Evolutionary conservation across 2,888 invertebrate species (phyloP).

Genomic region (Drosophila diplacantha): DNA sequence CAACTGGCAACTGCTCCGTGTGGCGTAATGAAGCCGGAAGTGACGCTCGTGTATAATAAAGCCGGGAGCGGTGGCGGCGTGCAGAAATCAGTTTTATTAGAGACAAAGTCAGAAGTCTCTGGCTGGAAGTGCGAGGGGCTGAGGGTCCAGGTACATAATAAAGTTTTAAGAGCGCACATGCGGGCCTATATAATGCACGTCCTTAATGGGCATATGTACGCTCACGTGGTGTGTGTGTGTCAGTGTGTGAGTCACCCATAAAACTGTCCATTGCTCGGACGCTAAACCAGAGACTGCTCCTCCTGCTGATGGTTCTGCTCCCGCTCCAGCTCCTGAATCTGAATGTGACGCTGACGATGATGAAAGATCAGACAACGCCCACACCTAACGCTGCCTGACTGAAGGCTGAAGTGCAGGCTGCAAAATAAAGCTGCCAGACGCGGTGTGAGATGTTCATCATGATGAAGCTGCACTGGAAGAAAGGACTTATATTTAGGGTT

Average conservation of each 20-base stretch:
- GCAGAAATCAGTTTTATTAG: slow-evolving; percentile 44
- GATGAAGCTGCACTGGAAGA: slow-evolving; percentile 16
- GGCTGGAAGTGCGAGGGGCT: slow-evolving; percentile 7
- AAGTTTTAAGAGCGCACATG: slow-evolving; percentile 45
- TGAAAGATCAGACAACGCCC: slow-evolving; percentile 66
- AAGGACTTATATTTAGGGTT: background rate
- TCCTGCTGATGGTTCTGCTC: slow-evolving; percentile 14
- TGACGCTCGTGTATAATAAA: slow-evolving; percentile 44
- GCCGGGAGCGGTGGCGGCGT: slow-evolving; percentile 17
- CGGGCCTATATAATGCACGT: slow-evolving; percentile 39
- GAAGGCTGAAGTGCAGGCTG: slow-evolving; percentile 45
- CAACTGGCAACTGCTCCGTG: slow-evolving; percentile 36
- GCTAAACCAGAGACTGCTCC: slow-evolving; percentile 21
- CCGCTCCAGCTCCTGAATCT: slow-evolving; percentile 6
- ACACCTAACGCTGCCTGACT: slow-evolving; percentile 50
- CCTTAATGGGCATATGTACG: slow-evolving; percentile 20
- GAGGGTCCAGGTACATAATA: slow-evolving; percentile 39
- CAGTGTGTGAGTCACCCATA: slow-evolving; percentile 34
- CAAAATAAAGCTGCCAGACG: slow-evolving; percentile 47
- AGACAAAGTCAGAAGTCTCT: slow-evolving; percentile 31
- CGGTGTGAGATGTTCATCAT: slow-evolving; percentile 35
- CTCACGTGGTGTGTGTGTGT: slow-evolving; percentile 6
- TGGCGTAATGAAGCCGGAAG: slow-evolving; percentile 64
- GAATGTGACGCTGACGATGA: slow-evolving; percentile 53
- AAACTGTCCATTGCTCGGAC: slow-evolving; percentile 52